phyloP scores from a whole-genome alignment of 2,797 vertebrate genomes.

The Alectoris magna region DNA sequence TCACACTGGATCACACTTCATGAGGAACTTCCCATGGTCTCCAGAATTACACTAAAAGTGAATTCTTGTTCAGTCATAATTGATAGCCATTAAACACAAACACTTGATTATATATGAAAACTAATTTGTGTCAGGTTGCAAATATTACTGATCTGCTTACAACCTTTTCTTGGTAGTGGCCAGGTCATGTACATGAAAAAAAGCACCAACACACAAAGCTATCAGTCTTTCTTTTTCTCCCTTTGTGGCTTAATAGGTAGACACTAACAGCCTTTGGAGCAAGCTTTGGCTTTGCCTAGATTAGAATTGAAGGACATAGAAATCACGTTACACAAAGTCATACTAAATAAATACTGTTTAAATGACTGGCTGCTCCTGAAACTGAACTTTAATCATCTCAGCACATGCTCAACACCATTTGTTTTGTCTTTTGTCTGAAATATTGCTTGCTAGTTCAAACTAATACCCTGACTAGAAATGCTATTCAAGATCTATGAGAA shows the following conservation, averaged over 20 bases:
- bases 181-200: background rate
- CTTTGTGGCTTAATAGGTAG: background rate
- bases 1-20: background rate
- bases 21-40: background rate
- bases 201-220: background rate
- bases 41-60: background rate
- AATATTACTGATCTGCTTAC: background rate
- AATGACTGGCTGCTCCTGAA: background rate
- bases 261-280: background rate
- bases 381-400: background rate
- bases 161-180: background rate
- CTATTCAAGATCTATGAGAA: background rate
- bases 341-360: background rate
- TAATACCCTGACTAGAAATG: background rate
- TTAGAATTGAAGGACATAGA: background rate
- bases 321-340: background rate
- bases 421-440: background rate
- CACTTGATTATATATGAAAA: background rate
- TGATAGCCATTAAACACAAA: background rate
- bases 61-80: background rate
- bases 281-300: background rate
- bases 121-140: background rate
- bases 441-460: background rate
- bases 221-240: rapidly evolving
- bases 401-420: background rate